Conservation (phyloP, 2,888 invertebrate species). For the Stramonita haemastoma region DNA sequence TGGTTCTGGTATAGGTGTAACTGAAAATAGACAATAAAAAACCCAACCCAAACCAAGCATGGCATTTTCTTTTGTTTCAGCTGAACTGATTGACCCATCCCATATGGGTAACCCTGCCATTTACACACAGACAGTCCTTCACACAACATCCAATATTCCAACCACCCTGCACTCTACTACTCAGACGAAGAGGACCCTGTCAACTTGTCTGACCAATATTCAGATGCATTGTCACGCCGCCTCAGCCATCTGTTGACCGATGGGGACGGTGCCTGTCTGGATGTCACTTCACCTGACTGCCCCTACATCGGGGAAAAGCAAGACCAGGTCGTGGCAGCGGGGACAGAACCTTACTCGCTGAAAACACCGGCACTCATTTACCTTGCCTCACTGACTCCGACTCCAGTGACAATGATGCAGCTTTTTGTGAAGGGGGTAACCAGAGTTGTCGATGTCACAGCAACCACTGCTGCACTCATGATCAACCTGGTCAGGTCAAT, state of each 20-base stretch:
- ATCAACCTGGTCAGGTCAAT: neutral
- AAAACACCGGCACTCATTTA: neutral
- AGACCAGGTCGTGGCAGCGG: neutral
- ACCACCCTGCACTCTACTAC: neutral
- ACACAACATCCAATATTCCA: neutral
- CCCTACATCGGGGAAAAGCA: slow-evolving; percentile 42
- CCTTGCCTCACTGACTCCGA: neutral
- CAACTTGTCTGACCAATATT: slow-evolving; percentile 18
- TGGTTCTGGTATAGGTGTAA: too few species aligned
- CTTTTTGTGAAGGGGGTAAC: neutral
- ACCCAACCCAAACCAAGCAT: too few species aligned
- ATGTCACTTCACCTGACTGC: slow-evolving; percentile 68
- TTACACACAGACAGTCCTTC: neutral
- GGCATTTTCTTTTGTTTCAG: slow-evolving; percentile 26
- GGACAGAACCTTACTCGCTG: slow-evolving; percentile 19
- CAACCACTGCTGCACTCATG: slow-evolving; percentile 1
- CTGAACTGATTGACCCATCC: neutral
- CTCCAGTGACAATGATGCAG: neutral
- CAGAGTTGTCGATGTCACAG: neutral
- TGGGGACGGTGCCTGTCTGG: slow-evolving; percentile 54
- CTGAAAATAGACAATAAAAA: too few species aligned
- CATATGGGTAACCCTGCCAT: neutral
- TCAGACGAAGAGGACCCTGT: slow-evolving; percentile 38
- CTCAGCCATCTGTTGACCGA: slow-evolving; percentile 51
- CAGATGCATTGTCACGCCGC: slow-evolving; percentile 46